Evolutionary conservation across 2,888 invertebrate species (phyloP).

Genomic region (Plemyria rubiginata): DNA sequence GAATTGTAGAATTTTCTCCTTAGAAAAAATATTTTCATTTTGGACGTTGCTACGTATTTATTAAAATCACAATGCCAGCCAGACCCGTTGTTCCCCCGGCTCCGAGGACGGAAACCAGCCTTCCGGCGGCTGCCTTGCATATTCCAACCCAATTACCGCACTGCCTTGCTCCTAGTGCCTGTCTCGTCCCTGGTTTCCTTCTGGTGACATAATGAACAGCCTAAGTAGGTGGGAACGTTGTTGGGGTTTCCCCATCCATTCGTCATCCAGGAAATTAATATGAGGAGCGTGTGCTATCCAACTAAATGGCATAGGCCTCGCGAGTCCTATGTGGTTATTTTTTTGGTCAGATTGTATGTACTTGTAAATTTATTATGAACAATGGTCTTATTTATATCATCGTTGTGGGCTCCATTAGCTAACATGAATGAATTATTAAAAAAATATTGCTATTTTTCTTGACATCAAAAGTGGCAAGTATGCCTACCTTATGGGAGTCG

Average conservation of each 20-base stretch:
- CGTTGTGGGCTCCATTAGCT: too few species aligned
- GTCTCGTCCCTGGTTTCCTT: conserved; percentile 16
- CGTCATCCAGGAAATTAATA: conserved; percentile 6
- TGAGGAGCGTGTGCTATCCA: neutral
- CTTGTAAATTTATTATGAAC: too few species aligned
- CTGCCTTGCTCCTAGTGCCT: conserved; percentile 24
- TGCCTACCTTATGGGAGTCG: too few species aligned
- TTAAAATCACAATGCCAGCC: conserved; percentile 1
- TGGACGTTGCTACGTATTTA: neutral
- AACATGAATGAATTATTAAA: too few species aligned
- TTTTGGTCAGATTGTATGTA: neutral
- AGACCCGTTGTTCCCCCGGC: conserved; percentile 53
- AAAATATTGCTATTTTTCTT: too few species aligned
- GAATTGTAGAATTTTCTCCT: too few species aligned
- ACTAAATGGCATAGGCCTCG: neutral
- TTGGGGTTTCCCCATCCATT: conserved; percentile 21
- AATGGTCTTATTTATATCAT: too few species aligned
- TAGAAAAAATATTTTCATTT: neutral
- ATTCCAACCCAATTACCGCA: conserved; percentile 67
- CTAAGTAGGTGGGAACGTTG: conserved; percentile 2
- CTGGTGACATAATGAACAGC: conserved; percentile 19
- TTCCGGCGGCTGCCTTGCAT: conserved; percentile 70
- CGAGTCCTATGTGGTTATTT: neutral
- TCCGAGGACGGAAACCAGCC: conserved; percentile 63
- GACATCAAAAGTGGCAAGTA: too few species aligned